These are phyloP conservation scores for Tangara arthus DNA, from an alignment of 2,797 vertebrate genomes.

Conservation along the genomic window DNA sequence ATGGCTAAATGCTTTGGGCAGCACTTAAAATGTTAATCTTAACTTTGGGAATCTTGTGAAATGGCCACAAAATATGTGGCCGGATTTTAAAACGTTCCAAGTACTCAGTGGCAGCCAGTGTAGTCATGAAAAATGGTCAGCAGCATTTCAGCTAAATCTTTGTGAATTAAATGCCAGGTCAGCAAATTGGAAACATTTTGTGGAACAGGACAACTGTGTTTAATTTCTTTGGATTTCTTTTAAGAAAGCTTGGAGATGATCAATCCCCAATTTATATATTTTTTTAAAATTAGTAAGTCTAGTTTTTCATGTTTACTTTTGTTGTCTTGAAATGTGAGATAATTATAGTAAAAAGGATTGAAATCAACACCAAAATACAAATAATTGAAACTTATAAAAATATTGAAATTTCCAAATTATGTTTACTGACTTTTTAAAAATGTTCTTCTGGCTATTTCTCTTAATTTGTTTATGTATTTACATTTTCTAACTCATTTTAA, in stretches of 20 bases:
- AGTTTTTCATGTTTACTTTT: background rate
- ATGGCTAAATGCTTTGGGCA: background rate
- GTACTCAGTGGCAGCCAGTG: background rate
- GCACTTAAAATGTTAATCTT: background rate
- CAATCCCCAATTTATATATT: background rate
- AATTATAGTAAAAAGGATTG: background rate
- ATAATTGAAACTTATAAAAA: background rate
- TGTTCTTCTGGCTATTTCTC: background rate
- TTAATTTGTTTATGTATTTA: background rate
- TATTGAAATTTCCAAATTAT: background rate
- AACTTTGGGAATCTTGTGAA: constrained; percentile 4
- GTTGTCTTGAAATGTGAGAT: background rate
- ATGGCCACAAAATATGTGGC: background rate
- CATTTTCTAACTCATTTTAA: background rate
- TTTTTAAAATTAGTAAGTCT: background rate
- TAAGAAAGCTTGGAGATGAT: background rate
- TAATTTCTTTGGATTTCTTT: constrained; percentile 2
- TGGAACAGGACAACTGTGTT: background rate
- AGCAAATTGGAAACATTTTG: constrained; percentile 21
- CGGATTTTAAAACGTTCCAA: background rate
- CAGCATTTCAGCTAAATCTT: background rate
- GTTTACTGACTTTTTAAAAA: background rate
- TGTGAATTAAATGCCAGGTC: background rate
- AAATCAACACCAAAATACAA: background rate
- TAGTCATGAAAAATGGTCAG: background rate